phyloP scores from a whole-genome alignment of 2,113 vertebrate species.

The Myxocyprinus asiaticus region DNA sequence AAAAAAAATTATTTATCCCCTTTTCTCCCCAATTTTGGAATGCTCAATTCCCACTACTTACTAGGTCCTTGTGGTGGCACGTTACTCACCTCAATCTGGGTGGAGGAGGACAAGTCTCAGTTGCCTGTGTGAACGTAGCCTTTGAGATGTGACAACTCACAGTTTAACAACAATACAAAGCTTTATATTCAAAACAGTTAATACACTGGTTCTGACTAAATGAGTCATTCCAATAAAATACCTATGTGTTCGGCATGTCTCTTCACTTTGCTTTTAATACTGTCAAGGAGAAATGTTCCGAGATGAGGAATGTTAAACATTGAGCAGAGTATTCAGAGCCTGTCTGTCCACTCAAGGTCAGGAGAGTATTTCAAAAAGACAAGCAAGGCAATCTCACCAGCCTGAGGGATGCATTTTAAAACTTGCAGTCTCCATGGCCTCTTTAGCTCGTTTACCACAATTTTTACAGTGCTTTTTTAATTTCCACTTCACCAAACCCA shows the following conservation, averaged over 20 bases:
- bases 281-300: constrained; percentile 9
- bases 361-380: not conserved
- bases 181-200: not conserved
- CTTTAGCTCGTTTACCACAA: not conserved
- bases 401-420: not conserved
- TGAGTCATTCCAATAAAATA: constrained; percentile 1
- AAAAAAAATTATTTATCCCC: no score
- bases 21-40: no score
- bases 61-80: no score
- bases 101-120: no score
- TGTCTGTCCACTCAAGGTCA: not conserved
- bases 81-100: no score
- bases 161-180: not conserved
- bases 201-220: not conserved
- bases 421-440: not conserved
- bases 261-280: not conserved
- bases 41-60: no score
- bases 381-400: not conserved
- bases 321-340: not conserved
- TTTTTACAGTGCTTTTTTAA: no score
- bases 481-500: no score
- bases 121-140: not conserved
- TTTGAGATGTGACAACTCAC: not conserved
- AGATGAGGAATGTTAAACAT: not conserved
- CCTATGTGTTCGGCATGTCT: not conserved